Evolutionary conservation across 2,888 invertebrate genomes (phyloP).

Genomic region (Stenotaenia linearis): DNA sequence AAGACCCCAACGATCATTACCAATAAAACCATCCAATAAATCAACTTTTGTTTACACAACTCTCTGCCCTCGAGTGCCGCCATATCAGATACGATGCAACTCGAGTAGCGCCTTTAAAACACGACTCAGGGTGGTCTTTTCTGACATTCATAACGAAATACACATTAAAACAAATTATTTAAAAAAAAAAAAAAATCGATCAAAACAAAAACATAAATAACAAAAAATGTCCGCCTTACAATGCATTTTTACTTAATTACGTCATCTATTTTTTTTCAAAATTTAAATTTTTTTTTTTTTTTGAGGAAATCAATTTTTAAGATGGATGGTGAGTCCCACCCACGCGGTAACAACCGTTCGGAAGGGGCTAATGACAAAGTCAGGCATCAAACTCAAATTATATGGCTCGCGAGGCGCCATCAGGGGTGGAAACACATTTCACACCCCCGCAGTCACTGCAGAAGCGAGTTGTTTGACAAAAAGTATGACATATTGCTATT

Average conservation of each 20-base stretch:
- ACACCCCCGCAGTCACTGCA: neutral
- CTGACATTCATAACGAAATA: no score
- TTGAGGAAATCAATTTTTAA: neutral
- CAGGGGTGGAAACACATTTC: neutral
- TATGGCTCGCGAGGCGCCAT: neutral
- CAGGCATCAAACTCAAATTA: neutral
- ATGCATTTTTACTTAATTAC: neutral
- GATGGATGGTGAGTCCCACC: neutral
- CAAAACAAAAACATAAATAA: neutral
- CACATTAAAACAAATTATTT: no score
- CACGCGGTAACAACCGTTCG: neutral
- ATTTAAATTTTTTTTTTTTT: neutral
- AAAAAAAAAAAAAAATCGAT: no score
- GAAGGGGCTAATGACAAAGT: neutral
- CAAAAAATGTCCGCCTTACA: neutral
- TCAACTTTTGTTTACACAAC: neutral
- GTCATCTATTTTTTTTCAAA: neutral
- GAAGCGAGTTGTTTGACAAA: neutral
- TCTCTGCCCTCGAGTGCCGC: neutral
- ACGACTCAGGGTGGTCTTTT: neutral
- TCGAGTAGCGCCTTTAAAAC: neutral
- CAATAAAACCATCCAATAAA: neutral
- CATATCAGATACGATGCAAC: neutral
- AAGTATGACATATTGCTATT: neutral
- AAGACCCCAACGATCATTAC: no score